Evolutionary conservation across 2,113 vertebrate genomes (phyloP).

Genomic region (Telmatochromis brachygnathus): DNA sequence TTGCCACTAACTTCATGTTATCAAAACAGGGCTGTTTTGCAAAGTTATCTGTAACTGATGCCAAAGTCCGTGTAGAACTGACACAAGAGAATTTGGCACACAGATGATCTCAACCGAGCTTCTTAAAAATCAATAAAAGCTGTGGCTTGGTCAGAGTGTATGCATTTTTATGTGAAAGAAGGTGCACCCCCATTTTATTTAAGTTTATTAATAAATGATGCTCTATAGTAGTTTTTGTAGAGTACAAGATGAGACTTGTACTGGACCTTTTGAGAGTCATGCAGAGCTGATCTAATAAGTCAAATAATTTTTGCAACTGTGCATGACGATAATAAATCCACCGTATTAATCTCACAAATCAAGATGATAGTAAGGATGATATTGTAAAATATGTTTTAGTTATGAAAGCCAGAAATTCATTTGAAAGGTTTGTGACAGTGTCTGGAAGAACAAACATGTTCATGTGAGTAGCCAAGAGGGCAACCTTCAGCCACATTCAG

Average conservation of each 20-base stretch:
- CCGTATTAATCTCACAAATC: neutral
- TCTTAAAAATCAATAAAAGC: neutral
- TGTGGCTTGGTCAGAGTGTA: neutral
- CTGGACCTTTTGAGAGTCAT: neutral
- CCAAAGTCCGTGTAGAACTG: neutral
- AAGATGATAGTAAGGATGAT: neutral
- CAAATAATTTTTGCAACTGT: neutral
- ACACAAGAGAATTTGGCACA: neutral
- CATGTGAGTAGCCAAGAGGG: neutral
- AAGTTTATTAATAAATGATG: neutral
- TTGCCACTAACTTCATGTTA: neutral
- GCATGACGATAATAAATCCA: neutral
- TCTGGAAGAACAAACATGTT: neutral
- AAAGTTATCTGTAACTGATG: neutral
- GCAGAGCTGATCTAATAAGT: neutral
- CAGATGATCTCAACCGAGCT: neutral
- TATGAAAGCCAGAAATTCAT: neutral
- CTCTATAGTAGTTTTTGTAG: neutral
- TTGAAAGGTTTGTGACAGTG: neutral
- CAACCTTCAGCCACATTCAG: neutral
- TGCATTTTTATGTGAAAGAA: neutral
- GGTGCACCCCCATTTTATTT: neutral
- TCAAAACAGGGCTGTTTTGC: neutral
- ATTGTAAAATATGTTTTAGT: neutral
- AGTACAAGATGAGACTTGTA: neutral